Evolutionary conservation across 1,140 invertebrate genomes (phyloP).

Genomic region (Drosophila punjabiensis): DNA sequence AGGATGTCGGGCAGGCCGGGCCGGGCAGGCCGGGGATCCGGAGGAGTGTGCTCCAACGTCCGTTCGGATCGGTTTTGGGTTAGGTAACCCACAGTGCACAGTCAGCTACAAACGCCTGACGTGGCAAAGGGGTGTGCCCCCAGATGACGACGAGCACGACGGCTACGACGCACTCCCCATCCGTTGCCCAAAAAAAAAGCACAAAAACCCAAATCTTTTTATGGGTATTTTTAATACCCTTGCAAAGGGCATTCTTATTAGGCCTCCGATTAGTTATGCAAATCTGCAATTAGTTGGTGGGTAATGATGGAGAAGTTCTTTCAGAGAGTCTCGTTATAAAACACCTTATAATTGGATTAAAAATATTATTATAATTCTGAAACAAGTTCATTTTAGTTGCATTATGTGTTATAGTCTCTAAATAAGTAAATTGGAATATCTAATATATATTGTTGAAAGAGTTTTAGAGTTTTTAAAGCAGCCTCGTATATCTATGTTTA

Average conservation of each 20-base stretch:
- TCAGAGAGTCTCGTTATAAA: fast-evolving
- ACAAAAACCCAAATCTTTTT: slow-evolving; percentile 11
- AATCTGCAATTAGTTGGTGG: not conserved
- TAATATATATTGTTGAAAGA: too few species aligned
- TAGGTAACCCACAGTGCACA: slow-evolving; percentile 43
- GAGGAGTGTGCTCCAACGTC: slow-evolving; percentile 33
- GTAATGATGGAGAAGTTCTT: not conserved
- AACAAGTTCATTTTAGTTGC: too few species aligned
- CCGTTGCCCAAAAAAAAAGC: slow-evolving; percentile 32
- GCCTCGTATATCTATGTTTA: too few species aligned
- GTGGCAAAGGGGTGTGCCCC: slow-evolving; percentile 61
- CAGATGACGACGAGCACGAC: slow-evolving; percentile 19
- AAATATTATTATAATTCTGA: not conserved
- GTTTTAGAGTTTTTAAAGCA: too few species aligned
- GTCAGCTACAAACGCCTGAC: slow-evolving; percentile 32
- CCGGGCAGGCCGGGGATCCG: not conserved
- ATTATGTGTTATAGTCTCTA: too few species aligned
- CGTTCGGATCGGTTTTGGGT: slow-evolving; percentile 45
- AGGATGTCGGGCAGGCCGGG: slow-evolving; percentile 40
- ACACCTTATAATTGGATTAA: not conserved
- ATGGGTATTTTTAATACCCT: slow-evolving; percentile 34
- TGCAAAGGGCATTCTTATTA: slow-evolving; percentile 20
- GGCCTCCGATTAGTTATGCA: slow-evolving; percentile 10
- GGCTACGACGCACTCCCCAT: slow-evolving; percentile 48
- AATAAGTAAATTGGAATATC: too few species aligned